A percentile compares a stretch with the other conserved stretches of the same genome.
phyloP scores from a whole-genome alignment of 2,888 invertebrate genomes.

The Archaeoteleia sp. region DNA sequence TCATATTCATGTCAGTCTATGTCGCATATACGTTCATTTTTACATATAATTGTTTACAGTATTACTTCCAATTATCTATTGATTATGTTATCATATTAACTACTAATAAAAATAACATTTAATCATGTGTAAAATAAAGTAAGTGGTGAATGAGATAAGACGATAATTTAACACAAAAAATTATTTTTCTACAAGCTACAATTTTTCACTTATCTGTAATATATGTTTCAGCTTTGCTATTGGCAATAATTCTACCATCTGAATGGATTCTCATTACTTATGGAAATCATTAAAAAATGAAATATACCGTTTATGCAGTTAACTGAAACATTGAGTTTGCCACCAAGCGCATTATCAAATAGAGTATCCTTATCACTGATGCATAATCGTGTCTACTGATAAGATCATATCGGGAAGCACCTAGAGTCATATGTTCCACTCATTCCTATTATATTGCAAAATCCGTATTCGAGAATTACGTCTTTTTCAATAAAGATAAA shows the following conservation, averaged over 20 bases:
- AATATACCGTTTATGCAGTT: conserved; percentile 6
- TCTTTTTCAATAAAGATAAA: conserved; percentile 10
- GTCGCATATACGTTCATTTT: too few species aligned
- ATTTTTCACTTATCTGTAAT: not conserved
- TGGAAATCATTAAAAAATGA: too few species aligned
- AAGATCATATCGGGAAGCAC: conserved; percentile 38
- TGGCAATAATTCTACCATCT: not conserved
- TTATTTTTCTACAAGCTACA: not conserved
- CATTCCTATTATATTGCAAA: conserved; percentile 15
- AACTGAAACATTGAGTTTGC: conserved; percentile 25
- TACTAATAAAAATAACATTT: conserved; percentile 40
- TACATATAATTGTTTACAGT: conserved; percentile 38
- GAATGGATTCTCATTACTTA: not conserved
- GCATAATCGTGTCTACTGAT: conserved; percentile 45
- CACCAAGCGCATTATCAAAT: conserved; percentile 23
- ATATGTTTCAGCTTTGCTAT: not conserved
- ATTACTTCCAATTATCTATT: conserved; percentile 30
- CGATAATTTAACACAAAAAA: not conserved
- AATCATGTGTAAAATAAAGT: conserved; percentile 16
- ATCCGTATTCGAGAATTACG: conserved; percentile 10
- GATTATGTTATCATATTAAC: conserved; percentile 37
- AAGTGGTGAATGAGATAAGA: conserved; percentile 4
- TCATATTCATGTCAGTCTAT: too few species aligned
- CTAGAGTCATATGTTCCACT: conserved; percentile 22
- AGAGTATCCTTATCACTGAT: conserved; percentile 33